phyloP scores from a whole-genome alignment of 2,888 invertebrate genomes.

The Horisme vitalbata region DNA sequence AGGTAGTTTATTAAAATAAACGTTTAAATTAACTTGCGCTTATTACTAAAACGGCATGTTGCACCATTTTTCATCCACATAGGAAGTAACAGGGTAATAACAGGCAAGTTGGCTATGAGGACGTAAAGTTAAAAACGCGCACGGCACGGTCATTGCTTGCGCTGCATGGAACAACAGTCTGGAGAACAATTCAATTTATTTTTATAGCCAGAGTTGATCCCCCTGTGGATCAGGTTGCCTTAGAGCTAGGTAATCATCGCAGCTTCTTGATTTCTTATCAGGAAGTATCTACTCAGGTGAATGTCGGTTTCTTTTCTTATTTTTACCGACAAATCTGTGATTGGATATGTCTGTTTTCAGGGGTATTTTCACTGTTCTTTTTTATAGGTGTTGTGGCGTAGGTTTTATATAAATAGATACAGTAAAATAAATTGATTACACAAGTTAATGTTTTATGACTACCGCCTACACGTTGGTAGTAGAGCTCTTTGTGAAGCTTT shows the following conservation, averaged over 20 bases:
- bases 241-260: slow-evolving; percentile 64
- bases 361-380: too few relatives aligned
- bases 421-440: too few relatives aligned
- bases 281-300: too few relatives aligned
- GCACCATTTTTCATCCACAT: slow-evolving; percentile 33
- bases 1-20: too few relatives aligned
- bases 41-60: too few relatives aligned
- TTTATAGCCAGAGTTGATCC: slow-evolving; percentile 74
- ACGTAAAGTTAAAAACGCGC: slow-evolving; percentile 61
- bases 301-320: neutral
- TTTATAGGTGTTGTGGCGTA: too few relatives aligned
- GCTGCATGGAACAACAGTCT: slow-evolving; percentile 61
- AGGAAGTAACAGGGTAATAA: slow-evolving; percentile 37
- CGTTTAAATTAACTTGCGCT: too few relatives aligned
- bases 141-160: slow-evolving; percentile 52
- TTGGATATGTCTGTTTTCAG: neutral
- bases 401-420: neutral
- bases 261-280: slow-evolving; percentile 65
- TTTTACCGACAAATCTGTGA: neutral
- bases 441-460: too few relatives aligned
- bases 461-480: too few relatives aligned
- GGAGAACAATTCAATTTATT: slow-evolving; percentile 79
- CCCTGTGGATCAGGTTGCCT: slow-evolving; percentile 63
- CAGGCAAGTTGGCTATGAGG: slow-evolving; percentile 46
- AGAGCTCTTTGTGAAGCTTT: too few relatives aligned